phyloP scores from a whole-genome alignment of 2,113 vertebrate species.

The Todiramphus saurophagus region DNA sequence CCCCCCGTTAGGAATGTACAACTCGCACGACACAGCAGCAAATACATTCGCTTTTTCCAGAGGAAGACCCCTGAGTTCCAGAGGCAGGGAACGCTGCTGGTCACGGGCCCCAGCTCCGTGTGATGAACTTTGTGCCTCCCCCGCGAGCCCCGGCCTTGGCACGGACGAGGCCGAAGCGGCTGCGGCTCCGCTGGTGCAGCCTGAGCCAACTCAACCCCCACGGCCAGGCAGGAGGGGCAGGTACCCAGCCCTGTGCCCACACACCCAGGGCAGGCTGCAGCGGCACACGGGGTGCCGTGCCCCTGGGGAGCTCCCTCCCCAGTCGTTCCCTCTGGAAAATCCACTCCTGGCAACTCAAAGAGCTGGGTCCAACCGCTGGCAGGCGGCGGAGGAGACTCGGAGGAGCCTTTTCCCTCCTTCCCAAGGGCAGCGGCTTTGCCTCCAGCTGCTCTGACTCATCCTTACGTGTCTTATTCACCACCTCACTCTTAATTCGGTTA shows the following conservation, averaged over 20 bases:
- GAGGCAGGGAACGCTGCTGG: not conserved
- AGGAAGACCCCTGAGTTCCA: rapidly evolving
- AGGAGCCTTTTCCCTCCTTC: not conserved
- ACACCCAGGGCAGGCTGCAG: not conserved
- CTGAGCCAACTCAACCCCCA: too few species aligned
- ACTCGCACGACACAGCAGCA: rapidly evolving
- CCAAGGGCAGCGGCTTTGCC: not conserved
- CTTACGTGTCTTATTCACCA: not conserved
- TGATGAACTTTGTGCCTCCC: not conserved
- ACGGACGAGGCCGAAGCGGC: not conserved
- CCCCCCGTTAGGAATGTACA: rapidly evolving
- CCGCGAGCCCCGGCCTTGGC: not conserved
- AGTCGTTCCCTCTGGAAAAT: not conserved
- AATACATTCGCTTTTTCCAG: not conserved
- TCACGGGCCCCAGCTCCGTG: rapidly evolving
- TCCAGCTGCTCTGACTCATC: slow-evolving; percentile 8
- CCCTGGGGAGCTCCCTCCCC: not conserved
- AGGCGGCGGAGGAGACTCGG: not conserved
- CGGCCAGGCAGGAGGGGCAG: not conserved
- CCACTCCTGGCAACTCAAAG: rapidly evolving
- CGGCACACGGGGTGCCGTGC: not conserved
- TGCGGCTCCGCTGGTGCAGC: not conserved
- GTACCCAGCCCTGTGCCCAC: not conserved
- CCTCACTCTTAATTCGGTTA: not conserved
- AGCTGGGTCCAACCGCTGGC: rapidly evolving